Percentiles rank a stretch among this genome's conserved stretches.
phyloP scores from a whole-genome alignment of 1,140 invertebrate species.

The Coptotermes formosanus region DNA sequence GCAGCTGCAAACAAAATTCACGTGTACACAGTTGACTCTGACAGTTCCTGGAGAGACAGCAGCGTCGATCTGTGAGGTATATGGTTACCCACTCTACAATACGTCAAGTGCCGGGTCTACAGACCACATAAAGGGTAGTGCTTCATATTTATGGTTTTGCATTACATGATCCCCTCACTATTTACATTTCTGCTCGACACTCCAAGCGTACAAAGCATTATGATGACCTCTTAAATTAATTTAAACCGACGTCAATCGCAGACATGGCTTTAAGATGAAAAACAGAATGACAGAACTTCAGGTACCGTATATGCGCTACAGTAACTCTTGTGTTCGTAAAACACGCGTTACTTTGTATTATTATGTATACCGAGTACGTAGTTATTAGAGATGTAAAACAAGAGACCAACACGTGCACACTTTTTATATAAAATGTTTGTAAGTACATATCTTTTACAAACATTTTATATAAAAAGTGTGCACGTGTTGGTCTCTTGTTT shows the following conservation, averaged over 20 bases:
- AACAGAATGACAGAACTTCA: neutral
- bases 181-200: neutral
- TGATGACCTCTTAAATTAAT: neutral
- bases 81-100: neutral
- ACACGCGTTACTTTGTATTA: too few relatives aligned
- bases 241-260: neutral
- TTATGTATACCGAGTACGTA: too few relatives aligned
- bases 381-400: too few relatives aligned
- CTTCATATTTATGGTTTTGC: too few relatives aligned
- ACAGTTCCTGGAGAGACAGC: neutral
- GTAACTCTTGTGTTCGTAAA: too few relatives aligned
- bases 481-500: too few relatives aligned
- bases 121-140: neutral
- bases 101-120: neutral
- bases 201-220: neutral
- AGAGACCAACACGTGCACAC: too few relatives aligned
- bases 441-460: too few relatives aligned
- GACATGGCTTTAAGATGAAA: neutral
- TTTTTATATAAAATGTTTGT: too few relatives aligned
- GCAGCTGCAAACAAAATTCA: constrained; percentile 43
- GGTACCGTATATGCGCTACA: too few relatives aligned
- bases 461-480: too few relatives aligned
- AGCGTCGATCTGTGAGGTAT: neutral
- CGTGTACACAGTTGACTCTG: constrained; percentile 31
- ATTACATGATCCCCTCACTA: neutral